Conservation (phyloP, 2,797 vertebrate genomes). For the Smutsia temminckii region DNA sequence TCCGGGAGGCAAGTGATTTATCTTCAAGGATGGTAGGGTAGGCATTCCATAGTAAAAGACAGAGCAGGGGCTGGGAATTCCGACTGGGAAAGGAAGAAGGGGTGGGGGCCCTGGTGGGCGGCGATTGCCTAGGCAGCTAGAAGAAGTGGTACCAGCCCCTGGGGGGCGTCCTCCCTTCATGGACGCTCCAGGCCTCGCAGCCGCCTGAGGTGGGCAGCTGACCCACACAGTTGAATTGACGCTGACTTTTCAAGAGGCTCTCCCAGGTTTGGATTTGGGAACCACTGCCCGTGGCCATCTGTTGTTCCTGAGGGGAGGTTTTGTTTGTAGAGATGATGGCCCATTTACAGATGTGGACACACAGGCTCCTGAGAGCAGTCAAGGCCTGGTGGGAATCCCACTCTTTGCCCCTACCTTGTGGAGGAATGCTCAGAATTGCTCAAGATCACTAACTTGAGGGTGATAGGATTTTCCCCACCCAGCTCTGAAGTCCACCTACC, state of each 20-base stretch:
- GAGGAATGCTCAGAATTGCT: not conserved
- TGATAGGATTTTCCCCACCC: too few relatives aligned
- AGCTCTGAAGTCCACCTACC: not conserved
- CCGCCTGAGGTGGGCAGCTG: not conserved
- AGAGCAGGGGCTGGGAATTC: not conserved
- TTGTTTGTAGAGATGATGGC: not conserved
- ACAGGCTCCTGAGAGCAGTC: not conserved
- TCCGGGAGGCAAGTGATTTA: not conserved
- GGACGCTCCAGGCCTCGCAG: not conserved
- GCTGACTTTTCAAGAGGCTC: not conserved
- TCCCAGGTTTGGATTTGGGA: not conserved
- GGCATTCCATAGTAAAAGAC: not conserved
- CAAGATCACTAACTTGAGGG: too few relatives aligned
- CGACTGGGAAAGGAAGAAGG: not conserved
- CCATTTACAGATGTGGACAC: not conserved
- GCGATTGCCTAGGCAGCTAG: not conserved
- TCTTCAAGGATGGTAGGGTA: not conserved
- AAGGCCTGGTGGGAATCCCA: not conserved
- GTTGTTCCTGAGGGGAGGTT: not conserved
- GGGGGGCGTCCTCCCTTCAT: not conserved
- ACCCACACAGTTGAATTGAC: not conserved
- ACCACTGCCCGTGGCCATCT: not conserved
- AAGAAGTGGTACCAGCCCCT: not conserved
- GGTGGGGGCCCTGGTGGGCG: not conserved
- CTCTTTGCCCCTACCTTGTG: not conserved